Conservation (phyloP, 1,140 invertebrate genomes). For the Zophobas atratus region DNA sequence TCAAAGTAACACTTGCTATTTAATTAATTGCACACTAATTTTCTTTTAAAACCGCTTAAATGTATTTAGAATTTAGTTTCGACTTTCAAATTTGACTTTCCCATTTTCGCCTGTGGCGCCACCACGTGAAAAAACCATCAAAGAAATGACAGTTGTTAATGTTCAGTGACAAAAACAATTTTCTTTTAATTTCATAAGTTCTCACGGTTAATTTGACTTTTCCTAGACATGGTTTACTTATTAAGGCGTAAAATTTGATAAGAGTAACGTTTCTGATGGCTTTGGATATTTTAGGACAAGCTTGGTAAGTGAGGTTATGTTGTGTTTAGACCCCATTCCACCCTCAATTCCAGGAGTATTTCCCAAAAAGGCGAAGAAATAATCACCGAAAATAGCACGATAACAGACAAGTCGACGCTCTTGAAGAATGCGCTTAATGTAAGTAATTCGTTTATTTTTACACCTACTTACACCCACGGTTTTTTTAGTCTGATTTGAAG, state of each 20-base stretch:
- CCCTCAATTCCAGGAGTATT: conserved; percentile 72
- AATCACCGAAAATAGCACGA: conserved; percentile 77
- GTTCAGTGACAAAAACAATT: no score
- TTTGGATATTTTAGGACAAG: conserved; percentile 44
- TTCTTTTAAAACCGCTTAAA: no score
- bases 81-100: no score
- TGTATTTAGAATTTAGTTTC: no score
- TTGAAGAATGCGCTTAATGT: conserved; percentile 82
- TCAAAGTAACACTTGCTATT: no score
- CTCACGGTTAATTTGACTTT: no score
- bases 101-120: no score
- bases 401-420: conserved; percentile 75
- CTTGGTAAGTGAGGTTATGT: conserved; percentile 57
- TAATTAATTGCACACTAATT: no score
- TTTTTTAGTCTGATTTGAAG: conserved; percentile 82
- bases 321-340: conserved; percentile 5
- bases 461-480: conserved; percentile 3
- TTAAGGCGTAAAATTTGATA: not conserved
- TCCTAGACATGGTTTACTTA: no score
- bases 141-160: no score
- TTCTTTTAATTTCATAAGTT: no score
- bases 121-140: no score
- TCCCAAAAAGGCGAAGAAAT: conserved; percentile 78
- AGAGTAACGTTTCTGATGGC: conserved; percentile 1
- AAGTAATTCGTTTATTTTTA: conserved; percentile 67